Conservation (phyloP, 2,797 vertebrate species). For the Poecilia velifera region DNA sequence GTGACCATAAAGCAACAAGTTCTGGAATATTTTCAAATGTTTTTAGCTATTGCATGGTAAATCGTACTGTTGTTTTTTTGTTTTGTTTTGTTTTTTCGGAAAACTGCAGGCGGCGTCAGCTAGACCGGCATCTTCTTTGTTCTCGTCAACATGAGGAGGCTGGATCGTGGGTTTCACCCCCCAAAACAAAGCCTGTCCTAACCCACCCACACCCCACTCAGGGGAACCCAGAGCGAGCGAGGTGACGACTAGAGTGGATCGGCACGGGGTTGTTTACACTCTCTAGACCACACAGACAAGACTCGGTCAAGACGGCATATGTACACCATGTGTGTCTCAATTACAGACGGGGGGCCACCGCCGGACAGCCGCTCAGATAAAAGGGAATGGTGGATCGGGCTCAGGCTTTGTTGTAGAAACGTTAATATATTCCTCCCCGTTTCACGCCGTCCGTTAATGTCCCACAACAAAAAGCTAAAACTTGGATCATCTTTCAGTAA, state of each 20-base stretch:
- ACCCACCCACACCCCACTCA: constrained; percentile 34
- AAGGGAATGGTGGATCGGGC: neutral
- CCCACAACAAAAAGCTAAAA: constrained; percentile 31
- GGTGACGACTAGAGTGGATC: constrained; percentile 73
- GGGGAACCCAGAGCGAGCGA: constrained; percentile 52
- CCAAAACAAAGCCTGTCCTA: constrained; percentile 22
- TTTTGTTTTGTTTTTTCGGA: neutral
- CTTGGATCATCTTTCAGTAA: constrained; percentile 54
- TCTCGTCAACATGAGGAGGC: constrained; percentile 47
- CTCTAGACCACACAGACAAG: constrained; percentile 79
- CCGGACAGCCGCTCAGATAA: constrained; percentile 53
- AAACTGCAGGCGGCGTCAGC: constrained; percentile 9
- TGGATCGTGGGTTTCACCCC: constrained; percentile 18
- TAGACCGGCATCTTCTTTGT: constrained; percentile 20
- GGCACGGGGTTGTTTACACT: constrained; percentile 76
- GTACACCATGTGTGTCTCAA: constrained; percentile 76
- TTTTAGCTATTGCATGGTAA: constrained; percentile 9
- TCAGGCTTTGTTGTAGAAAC: constrained; percentile 24
- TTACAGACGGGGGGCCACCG: constrained; percentile 52
- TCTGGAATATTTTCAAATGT: neutral
- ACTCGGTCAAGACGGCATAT: constrained; percentile 70
- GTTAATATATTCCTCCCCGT: constrained; percentile 13
- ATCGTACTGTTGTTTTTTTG: neutral
- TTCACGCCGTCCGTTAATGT: constrained; percentile 11
- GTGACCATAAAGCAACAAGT: neutral